These are phyloP conservation scores for Aleadryas rufinucha DNA, from an alignment of 2,113 vertebrate genomes.

Conservation along the genomic window DNA sequence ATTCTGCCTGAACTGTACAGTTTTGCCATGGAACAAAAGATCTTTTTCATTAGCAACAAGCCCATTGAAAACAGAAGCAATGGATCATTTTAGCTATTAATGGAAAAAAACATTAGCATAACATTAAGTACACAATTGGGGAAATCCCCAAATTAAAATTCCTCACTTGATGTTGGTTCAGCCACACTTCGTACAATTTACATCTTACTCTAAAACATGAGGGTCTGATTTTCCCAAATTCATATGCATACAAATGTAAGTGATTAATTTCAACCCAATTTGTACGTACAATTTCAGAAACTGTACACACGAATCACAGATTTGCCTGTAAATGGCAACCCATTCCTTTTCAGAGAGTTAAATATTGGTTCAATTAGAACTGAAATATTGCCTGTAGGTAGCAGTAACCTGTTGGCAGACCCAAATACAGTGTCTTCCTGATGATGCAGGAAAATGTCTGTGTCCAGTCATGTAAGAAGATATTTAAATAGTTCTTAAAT, in stretches of 20 bases:
- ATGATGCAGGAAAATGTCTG: background rate
- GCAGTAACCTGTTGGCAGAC: background rate
- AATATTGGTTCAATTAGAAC: background rate
- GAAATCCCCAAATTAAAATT: constrained; percentile 38
- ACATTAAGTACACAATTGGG: background rate
- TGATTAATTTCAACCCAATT: background rate
- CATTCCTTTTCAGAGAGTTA: background rate
- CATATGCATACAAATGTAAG: background rate
- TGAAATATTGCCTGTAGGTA: background rate
- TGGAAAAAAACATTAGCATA: constrained; percentile 24
- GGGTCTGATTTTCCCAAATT: background rate
- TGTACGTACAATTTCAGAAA: background rate
- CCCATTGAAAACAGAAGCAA: background rate
- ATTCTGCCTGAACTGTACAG: constrained; percentile 16
- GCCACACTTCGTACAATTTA: background rate
- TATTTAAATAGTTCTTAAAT: background rate
- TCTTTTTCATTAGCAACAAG: constrained; percentile 7
- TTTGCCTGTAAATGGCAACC: background rate
- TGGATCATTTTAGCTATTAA: constrained; percentile 16
- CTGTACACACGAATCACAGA: background rate
- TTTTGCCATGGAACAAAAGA: constrained; percentile 36
- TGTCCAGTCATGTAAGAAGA: background rate
- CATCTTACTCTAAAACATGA: background rate
- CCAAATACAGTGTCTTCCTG: background rate
- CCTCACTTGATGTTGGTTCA: background rate